These are phyloP conservation scores for Myanophis thanlyinensis DNA, from an alignment of 2,113 vertebrate genomes.

Conservation along the genomic window DNA sequence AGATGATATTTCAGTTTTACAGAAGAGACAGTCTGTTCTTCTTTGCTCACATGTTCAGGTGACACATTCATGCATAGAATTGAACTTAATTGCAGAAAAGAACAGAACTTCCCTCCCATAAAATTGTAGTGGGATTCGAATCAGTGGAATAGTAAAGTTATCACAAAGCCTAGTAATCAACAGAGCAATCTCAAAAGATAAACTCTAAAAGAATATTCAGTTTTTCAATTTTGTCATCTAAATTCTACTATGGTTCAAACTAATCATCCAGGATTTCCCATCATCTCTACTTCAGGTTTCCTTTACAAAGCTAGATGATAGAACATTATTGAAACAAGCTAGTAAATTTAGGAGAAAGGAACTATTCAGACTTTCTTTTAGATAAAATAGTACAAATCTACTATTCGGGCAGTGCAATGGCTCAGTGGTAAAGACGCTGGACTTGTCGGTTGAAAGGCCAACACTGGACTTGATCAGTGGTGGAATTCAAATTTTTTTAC, in stretches of 20 bases:
- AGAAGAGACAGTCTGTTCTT: not conserved
- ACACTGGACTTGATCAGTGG: not conserved
- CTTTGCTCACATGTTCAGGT: not conserved
- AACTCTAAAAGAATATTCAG: not conserved
- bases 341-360: not conserved
- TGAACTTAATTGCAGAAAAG: not conserved
- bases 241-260: not conserved
- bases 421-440: not conserved
- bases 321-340: not conserved
- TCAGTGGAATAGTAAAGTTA: not conserved
- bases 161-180: not conserved
- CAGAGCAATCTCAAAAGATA: not conserved
- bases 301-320: not conserved
- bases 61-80: not conserved
- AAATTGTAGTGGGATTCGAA: not conserved
- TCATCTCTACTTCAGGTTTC: not conserved
- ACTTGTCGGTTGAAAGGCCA: not conserved
- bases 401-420: not conserved
- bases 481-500: too few species aligned
- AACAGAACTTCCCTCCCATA: not conserved
- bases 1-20: not conserved
- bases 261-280: not conserved
- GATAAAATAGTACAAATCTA: not conserved
- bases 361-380: not conserved
- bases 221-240: not conserved